These are phyloP conservation scores for Rhagonycha fulva DNA, from an alignment of 2,888 invertebrate genomes.

Conservation along the genomic window DNA sequence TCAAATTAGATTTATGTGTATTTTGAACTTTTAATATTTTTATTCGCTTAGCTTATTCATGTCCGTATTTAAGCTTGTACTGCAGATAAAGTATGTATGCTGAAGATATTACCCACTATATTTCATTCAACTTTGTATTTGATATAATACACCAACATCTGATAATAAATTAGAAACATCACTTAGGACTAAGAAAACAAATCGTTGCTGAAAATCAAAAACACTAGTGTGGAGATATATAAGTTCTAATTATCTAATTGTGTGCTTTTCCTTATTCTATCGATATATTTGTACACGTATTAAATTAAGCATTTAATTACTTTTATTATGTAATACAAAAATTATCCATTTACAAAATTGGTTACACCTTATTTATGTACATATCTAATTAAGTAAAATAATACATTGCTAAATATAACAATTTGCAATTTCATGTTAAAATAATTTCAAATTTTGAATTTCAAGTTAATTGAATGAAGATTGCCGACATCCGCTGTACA, in stretches of 20 bases:
- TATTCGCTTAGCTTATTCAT: slow-evolving; percentile 6
- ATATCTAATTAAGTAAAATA: background rate
- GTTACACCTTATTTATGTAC: too few species aligned
- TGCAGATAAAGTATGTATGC: slow-evolving; percentile 8
- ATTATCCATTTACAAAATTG: too few species aligned
- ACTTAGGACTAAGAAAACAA: slow-evolving; percentile 37
- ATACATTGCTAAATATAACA: background rate
- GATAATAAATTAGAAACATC: slow-evolving; percentile 34
- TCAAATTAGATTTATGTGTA: slow-evolving; percentile 5
- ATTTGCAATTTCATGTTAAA: background rate
- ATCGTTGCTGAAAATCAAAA: slow-evolving; percentile 31
- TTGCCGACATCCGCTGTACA: slow-evolving; percentile 20
- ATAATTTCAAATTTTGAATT: slow-evolving; percentile 10
- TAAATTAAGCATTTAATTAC: too few species aligned
- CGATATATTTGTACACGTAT: background rate
- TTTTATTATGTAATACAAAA: too few species aligned
- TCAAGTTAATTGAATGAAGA: slow-evolving; percentile 19
- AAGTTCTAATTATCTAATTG: slow-evolving; percentile 39
- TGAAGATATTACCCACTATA: slow-evolving; percentile 10
- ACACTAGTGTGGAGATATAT: slow-evolving; percentile 37
- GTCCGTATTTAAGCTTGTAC: background rate
- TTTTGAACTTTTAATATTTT: slow-evolving; percentile 13
- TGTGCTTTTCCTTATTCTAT: slow-evolving; percentile 35
- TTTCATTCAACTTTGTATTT: slow-evolving; percentile 7
- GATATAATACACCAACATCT: slow-evolving; percentile 13